phyloP scores from a whole-genome alignment of 2,797 vertebrate species.

The Eidolon dupreanum region DNA sequence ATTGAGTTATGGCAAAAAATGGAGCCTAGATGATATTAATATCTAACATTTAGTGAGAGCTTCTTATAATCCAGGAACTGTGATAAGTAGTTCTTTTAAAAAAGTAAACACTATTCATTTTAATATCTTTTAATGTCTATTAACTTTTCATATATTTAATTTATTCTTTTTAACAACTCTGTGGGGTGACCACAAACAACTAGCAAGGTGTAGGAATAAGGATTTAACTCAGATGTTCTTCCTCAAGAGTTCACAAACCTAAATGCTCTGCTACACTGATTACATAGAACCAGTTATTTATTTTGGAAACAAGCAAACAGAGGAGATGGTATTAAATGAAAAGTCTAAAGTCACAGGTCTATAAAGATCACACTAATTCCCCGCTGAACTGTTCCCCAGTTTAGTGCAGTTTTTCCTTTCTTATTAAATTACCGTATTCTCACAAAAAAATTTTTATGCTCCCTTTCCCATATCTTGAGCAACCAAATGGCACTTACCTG shows the following conservation, averaged over 20 bases:
- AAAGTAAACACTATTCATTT: no score
- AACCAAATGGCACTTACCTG: slow-evolving; percentile 88
- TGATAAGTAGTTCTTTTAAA: not conserved
- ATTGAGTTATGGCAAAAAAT: not conserved
- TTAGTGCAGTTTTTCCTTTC: not conserved
- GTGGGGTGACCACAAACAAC: not conserved
- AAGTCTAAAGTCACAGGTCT: not conserved
- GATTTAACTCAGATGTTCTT: not conserved
- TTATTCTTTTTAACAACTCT: not conserved
- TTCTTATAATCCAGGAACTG: not conserved
- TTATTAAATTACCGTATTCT: not conserved
- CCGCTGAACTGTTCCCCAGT: not conserved
- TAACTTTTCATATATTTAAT: not conserved
- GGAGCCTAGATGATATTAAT: not conserved
- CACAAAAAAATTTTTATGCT: not conserved
- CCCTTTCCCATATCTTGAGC: not conserved
- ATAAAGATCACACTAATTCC: not conserved
- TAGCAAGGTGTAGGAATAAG: not conserved
- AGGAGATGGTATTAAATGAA: not conserved
- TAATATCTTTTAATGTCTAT: no score
- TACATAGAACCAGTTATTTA: not conserved
- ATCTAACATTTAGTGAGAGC: not conserved
- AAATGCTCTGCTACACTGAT: not conserved
- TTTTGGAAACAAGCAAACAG: slow-evolving; percentile 1
- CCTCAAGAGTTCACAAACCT: not conserved